Conservation (phyloP, 2,113 vertebrate genomes). For the Bufo bufo region DNA sequence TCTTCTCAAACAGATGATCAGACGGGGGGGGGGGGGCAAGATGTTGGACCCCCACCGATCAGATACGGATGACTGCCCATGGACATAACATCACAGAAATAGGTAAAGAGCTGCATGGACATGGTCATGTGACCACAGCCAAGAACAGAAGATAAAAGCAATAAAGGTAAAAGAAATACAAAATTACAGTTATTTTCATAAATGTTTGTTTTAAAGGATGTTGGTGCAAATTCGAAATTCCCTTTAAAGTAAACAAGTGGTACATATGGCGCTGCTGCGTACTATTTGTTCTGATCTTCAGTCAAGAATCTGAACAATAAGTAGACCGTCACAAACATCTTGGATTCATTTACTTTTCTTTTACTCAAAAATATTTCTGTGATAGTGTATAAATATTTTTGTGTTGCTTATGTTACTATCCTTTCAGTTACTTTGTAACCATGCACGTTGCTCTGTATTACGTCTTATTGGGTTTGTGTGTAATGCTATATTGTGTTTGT, state of each 20-base stretch:
- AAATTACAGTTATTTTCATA: too few species aligned
- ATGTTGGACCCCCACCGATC: too few species aligned
- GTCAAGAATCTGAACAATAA: conserved; percentile 20
- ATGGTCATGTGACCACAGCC: too few species aligned
- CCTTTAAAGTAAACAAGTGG: not conserved
- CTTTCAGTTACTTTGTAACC: conserved; percentile 28
- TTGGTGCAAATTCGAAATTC: too few species aligned
- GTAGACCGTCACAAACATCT: not conserved
- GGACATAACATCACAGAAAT: too few species aligned
- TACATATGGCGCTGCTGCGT: not conserved
- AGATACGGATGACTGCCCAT: too few species aligned
- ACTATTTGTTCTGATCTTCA: conserved; percentile 12
- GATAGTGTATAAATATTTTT: conserved; percentile 4
- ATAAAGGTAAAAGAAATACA: too few species aligned
- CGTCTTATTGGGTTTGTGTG: not conserved
- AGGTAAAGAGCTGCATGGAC: too few species aligned
- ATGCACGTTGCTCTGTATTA: conserved; percentile 18
- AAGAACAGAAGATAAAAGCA: too few species aligned
- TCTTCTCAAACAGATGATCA: too few species aligned
- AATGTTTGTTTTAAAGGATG: too few species aligned
- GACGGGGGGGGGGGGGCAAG: too few species aligned
- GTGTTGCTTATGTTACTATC: conserved; percentile 25
- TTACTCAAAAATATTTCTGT: not conserved
- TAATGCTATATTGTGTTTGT: conserved; percentile 21
- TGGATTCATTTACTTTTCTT: not conserved